Evolutionary conservation across 1,140 invertebrate species (phyloP).

Genomic region (Nasonia giraulti): DNA sequence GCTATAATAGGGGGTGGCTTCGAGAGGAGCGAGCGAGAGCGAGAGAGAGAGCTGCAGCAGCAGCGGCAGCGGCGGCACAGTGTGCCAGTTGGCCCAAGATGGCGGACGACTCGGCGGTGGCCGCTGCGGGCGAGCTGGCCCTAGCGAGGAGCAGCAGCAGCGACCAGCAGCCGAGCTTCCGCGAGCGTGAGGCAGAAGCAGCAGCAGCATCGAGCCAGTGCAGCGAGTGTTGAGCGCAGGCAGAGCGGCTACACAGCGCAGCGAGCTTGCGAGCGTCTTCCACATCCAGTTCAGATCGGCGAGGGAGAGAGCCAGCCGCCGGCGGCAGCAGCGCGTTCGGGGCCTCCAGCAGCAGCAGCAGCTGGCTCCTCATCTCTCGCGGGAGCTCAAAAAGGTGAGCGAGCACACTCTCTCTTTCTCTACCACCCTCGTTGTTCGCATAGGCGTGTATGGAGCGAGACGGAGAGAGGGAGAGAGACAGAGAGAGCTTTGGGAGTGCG

Average conservation of each 20-base stretch:
- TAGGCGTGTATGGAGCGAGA: background rate
- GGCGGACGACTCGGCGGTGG: slow-evolving; percentile 39
- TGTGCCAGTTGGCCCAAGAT: slow-evolving; percentile 33
- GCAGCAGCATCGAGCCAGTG: slow-evolving; percentile 1
- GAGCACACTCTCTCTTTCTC: background rate
- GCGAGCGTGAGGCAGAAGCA: background rate
- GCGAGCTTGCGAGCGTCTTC: slow-evolving; percentile 24
- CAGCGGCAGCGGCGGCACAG: background rate
- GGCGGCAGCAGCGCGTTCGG: background rate
- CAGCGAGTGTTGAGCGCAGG: background rate
- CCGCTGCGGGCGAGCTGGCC: background rate
- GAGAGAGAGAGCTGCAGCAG: background rate
- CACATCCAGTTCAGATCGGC: background rate
- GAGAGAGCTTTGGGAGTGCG: too few relatives aligned
- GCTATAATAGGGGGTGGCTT: background rate
- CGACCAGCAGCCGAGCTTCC: slow-evolving; percentile 8
- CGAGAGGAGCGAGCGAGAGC: background rate
- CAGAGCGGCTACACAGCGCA: background rate
- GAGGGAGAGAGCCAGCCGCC: background rate
- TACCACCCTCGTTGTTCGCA: background rate
- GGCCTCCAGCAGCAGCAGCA: background rate
- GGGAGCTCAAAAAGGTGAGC: background rate
- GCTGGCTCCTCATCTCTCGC: background rate
- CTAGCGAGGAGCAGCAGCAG: background rate
- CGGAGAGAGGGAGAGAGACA: background rate